Evolutionary conservation across 2,888 invertebrate genomes (phyloP).

Genomic region (Microplitis deprimator): DNA sequence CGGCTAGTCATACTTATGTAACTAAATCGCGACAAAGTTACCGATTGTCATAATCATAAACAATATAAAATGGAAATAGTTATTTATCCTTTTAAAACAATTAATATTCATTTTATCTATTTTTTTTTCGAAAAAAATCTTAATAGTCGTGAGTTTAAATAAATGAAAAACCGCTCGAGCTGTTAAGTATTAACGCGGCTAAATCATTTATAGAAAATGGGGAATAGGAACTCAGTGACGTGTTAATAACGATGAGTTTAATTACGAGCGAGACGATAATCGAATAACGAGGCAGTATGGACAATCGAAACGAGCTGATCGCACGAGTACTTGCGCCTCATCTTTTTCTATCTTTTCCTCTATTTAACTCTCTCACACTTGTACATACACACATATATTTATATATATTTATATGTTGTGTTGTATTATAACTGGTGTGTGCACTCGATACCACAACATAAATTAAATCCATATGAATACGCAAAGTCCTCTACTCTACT

Average conservation of each 20-base stretch:
- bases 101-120: too few relatives aligned
- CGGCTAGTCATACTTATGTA: background rate
- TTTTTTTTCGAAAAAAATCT: too few relatives aligned
- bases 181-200: too few relatives aligned
- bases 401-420: conserved; percentile 17
- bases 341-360: conserved; percentile 11
- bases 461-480: conserved; percentile 45
- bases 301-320: conserved; percentile 29
- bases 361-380: conserved; percentile 11
- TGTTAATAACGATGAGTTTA: conserved; percentile 43
- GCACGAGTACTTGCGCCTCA: conserved; percentile 32
- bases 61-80: background rate
- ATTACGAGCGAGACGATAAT: conserved; percentile 39
- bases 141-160: too few relatives aligned
- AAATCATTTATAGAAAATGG: too few relatives aligned
- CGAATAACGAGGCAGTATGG: conserved; percentile 24
- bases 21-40: conserved; percentile 15
- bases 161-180: too few relatives aligned
- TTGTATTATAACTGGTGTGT: conserved; percentile 44
- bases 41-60: background rate
- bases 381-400: conserved; percentile 4
- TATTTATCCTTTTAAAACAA: too few relatives aligned
- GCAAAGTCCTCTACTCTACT: conserved; percentile 36
- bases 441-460: conserved; percentile 45
- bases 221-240: conserved; percentile 26